A percentile compares a stretch with the other conserved stretches of the same genome.
These are phyloP conservation scores for Melanogrammus aeglefinus DNA, from an alignment of 2,797 vertebrate species.

Conservation along the genomic window DNA sequence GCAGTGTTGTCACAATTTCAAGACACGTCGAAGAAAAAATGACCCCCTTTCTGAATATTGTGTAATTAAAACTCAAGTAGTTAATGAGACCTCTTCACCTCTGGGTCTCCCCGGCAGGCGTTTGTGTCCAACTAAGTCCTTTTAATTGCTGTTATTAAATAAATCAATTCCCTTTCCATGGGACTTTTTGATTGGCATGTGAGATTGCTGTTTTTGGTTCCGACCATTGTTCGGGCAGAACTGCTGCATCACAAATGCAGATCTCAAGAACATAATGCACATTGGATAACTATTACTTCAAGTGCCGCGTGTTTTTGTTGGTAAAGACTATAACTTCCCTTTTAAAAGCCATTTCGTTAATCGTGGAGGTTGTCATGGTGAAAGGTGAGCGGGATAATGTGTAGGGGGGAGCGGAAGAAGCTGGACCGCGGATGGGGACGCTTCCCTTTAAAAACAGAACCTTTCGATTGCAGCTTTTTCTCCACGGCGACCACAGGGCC, in stretches of 20 bases:
- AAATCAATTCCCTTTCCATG: slow-evolving; percentile 73
- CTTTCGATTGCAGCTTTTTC: slow-evolving; percentile 40
- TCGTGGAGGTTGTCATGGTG: slow-evolving; percentile 75
- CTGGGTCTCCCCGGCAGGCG: slow-evolving; percentile 67
- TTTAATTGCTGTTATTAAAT: slow-evolving; percentile 88
- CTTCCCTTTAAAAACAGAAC: slow-evolving; percentile 28
- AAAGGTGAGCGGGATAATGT: slow-evolving; percentile 68
- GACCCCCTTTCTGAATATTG: slow-evolving; percentile 65
- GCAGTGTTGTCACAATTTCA: slow-evolving; percentile 70
- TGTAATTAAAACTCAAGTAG: slow-evolving; percentile 84
- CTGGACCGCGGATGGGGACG: slow-evolving; percentile 57
- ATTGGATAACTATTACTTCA: slow-evolving; percentile 59
- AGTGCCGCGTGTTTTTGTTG: slow-evolving; percentile 69
- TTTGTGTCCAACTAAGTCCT: slow-evolving; percentile 67
- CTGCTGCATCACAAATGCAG: slow-evolving; percentile 50
- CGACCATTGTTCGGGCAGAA: slow-evolving; percentile 54
- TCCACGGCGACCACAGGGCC: slow-evolving; percentile 46
- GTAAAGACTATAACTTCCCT: slow-evolving; percentile 66
- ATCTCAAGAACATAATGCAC: slow-evolving; percentile 69
- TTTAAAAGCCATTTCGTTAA: slow-evolving; percentile 70
- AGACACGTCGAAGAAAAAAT: slow-evolving; percentile 73
- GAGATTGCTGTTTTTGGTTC: slow-evolving; percentile 61
- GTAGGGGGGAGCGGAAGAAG: slow-evolving; percentile 62
- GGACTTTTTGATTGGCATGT: slow-evolving; percentile 74
- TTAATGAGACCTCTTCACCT: slow-evolving; percentile 85